phyloP scores from a whole-genome alignment of 2,797 vertebrate species.

The Cuniculus paca region DNA sequence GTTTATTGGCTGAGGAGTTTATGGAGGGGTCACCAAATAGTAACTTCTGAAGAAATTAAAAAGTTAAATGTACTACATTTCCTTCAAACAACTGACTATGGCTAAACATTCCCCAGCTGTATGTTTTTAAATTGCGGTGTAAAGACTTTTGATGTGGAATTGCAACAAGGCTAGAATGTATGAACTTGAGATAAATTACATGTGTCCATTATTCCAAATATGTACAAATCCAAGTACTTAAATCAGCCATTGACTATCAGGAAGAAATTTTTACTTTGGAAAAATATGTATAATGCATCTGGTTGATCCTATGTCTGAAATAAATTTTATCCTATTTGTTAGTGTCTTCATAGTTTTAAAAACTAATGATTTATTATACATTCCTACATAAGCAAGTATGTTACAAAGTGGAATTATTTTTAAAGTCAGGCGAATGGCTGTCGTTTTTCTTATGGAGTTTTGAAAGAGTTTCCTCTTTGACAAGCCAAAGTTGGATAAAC shows the following conservation, averaged over 20 bases:
- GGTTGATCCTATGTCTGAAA: neutral
- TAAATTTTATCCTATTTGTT: neutral
- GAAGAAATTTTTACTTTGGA: constrained; percentile 15
- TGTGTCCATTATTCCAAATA: neutral
- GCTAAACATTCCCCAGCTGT: neutral
- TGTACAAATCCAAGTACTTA: neutral
- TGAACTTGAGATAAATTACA: neutral
- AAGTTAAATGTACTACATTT: neutral
- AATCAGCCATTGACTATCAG: neutral
- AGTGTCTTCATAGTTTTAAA: neutral
- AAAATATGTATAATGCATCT: neutral
- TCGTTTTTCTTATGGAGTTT: neutral
- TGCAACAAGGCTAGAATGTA: neutral
- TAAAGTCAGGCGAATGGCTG: neutral
- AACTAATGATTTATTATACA: neutral
- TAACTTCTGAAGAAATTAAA: neutral
- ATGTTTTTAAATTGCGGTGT: neutral
- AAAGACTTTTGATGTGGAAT: neutral
- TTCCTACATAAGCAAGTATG: neutral
- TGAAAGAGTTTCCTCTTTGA: constrained; percentile 32
- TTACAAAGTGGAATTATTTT: neutral
- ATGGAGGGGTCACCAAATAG: neutral
- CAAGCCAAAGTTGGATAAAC: constrained; percentile 61
- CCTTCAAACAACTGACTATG: neutral
- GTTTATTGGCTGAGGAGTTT: neutral